Evolutionary conservation across 2,113 vertebrate species (phyloP), one percentile per base, ranked within the genome.

Genomic region (Epinephelus moara): DNA sequence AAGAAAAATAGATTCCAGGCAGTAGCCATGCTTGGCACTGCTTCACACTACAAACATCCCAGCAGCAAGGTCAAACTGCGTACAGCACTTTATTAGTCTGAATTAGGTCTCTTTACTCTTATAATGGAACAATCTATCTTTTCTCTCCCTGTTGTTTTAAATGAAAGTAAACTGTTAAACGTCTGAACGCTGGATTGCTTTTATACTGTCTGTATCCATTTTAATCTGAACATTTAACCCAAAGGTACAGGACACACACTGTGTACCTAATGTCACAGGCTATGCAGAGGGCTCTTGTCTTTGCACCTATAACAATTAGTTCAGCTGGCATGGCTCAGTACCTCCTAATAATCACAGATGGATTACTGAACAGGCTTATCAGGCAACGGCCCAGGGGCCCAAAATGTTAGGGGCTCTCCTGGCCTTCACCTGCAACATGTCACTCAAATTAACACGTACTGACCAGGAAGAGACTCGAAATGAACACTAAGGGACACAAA

Each of bases 31-130:
- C 75, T 75, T 69, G 40, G 56, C 78, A 59, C 27, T 33, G 12
- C 71, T 72, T 27, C 2, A 52, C 23, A 15, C 7, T 49, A 21
- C 62, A 79, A 76, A 89, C 75, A 84, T 53, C 47, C 71, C 49
- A 72, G 78, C 64, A 64, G 70, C 70, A 87, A 92, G 85, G 87
- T 89, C 89, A 90, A 25, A 84, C 50, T 68, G 52, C 77, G 81
- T 47, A 55, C 64, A 76, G 68, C 71, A 75, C 62, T 80, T 71
- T 80, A 86, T 87, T 77, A 82, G 85, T 76, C 70, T 73, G 55
- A 80, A 87, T 85, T 70, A 90, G 84, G 15, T 80, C 76, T 69
- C 70, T 79, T 76, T 78, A 63, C 63, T 80, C 56, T 49, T 50
- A 79, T 61, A 85, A 81, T 76, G 74, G 66, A 81, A 47, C 63